Base-by-base conservation (phyloP, 2,888 invertebrate genomes). In the Nematopogon swammerdamellus region DNA sequence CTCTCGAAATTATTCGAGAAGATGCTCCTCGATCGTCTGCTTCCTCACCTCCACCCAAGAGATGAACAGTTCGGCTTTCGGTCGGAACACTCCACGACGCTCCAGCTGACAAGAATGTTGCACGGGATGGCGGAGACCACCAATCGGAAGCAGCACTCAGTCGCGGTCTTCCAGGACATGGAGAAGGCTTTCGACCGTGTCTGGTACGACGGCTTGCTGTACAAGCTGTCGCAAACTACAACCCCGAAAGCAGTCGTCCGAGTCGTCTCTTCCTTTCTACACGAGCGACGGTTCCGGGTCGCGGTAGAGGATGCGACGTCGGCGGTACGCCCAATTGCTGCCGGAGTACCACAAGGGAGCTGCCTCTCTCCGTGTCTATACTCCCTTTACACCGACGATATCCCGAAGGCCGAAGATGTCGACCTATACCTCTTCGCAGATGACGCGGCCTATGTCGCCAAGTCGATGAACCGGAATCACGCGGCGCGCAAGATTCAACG, bases 181-280 rank as follows among this genome's bases (percentile, higher is more conserved):
- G 59, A 57, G 47, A 59, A 62, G 49, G 58, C 60, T 4, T 61
- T 64, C 49, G 60, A 63, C 49, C 19, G 56, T 1, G 60, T 64
- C 1, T 61, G 62, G 62, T 60, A 63, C 47, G 46, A 49, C 1
- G 60, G 63, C 2, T 25, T 48, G 1, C 25, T 48, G 14, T 45
- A 16, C 25, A 51, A 51, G 20, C 3, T 51, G 16, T 30, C 47
- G 10, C 3, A 19, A 29, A 43, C 52, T 6, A 20, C 45, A 1
- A 18, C 47, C 6, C 47, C 50, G 10, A 18, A 47, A 1, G 36
- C 49, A 19, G 11, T 50, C 4, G 53, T 57, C 1, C 52, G 55
- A 52, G 50, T 61, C 2, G 50, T 64, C 1, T 19, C 47, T 6
- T 52, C 54, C 5, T 63, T 57, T 47, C 48, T 63, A 2, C 18